These are phyloP conservation scores for Channa maculata DNA, from an alignment of 2,113 vertebrate species.

Conservation along the genomic window DNA sequence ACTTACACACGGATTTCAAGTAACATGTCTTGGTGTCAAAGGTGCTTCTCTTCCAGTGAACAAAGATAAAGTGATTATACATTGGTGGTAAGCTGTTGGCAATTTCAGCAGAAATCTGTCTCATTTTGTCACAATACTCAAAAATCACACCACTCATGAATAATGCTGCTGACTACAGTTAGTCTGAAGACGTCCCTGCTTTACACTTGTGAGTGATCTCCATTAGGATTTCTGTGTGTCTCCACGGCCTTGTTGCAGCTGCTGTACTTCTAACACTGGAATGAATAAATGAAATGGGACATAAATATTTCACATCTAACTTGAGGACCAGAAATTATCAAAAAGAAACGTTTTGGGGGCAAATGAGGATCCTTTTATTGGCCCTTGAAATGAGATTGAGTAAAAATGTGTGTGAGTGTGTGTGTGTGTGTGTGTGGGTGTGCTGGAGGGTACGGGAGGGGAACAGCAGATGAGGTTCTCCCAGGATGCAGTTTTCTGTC, in stretches of 20 bases:
- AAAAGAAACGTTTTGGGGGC: constrained; percentile 61
- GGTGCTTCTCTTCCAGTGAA: constrained; percentile 25
- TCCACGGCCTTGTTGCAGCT: constrained; percentile 49
- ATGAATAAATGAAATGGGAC: constrained; percentile 64
- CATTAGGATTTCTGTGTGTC: constrained; percentile 42
- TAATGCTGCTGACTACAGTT: constrained; percentile 3
- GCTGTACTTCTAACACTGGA: constrained; percentile 59
- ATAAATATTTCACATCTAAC: constrained; percentile 65
- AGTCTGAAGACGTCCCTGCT: constrained; percentile 22
- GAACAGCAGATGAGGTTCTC: neutral
- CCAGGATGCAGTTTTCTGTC: constrained; percentile 21
- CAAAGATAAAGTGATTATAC: neutral
- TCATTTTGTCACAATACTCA: constrained; percentile 11
- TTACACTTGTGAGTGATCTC: constrained; percentile 19
- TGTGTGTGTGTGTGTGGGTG: neutral
- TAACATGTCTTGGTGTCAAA: constrained; percentile 26
- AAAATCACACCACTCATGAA: neutral
- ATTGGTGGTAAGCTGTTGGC: neutral
- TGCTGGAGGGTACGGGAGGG: neutral
- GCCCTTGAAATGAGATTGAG: constrained; percentile 46
- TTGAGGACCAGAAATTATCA: constrained; percentile 51
- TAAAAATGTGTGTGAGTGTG: constrained; percentile 23
- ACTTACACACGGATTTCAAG: constrained; percentile 41
- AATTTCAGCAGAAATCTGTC: constrained; percentile 1
- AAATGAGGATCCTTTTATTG: constrained; percentile 53